A percentile compares a stretch with the other conserved stretches of the same genome.
phyloP scores from a whole-genome alignment of 2,888 invertebrate genomes.

The Noctua comes region DNA sequence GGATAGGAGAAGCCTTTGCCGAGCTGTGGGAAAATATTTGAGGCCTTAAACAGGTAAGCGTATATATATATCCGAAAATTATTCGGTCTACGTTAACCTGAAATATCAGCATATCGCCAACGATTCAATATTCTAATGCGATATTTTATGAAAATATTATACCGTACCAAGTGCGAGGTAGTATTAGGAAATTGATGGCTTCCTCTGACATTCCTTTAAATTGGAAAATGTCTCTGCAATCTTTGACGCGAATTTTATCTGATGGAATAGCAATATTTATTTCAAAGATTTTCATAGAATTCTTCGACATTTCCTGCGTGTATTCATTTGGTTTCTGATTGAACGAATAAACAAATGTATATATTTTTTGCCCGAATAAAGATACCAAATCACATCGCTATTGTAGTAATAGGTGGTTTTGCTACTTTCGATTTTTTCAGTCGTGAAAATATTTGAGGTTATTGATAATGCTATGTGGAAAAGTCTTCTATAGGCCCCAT shows the following conservation, averaged over 20 bases:
- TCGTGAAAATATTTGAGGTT: background rate
- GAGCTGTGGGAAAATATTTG: no score
- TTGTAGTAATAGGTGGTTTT: background rate
- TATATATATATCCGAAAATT: background rate
- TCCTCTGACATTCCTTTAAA: slow-evolving; percentile 42
- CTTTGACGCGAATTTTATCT: slow-evolving; percentile 27
- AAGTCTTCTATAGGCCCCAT: background rate
- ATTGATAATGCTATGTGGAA: background rate
- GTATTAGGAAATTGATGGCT: slow-evolving; percentile 36
- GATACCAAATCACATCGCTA: background rate
- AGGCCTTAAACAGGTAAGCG: no score
- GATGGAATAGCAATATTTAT: slow-evolving; percentile 15
- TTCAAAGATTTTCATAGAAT: background rate
- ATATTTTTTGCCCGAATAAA: background rate
- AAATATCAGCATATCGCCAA: slow-evolving; percentile 38
- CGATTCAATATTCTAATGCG: slow-evolving; percentile 44
- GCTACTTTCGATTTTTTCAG: background rate
- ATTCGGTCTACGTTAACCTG: slow-evolving; percentile 5
- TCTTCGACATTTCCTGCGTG: background rate
- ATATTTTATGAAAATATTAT: slow-evolving; percentile 54
- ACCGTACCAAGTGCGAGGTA: slow-evolving; percentile 15
- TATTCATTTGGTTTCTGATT: background rate
- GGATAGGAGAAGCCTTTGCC: no score
- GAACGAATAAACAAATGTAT: background rate
- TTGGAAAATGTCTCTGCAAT: slow-evolving; percentile 51